Evolutionary conservation across 2,113 vertebrate species (phyloP), one percentile per base, ranked within the genome.

Genomic region (Protobothrops flavoviridis): DNA sequence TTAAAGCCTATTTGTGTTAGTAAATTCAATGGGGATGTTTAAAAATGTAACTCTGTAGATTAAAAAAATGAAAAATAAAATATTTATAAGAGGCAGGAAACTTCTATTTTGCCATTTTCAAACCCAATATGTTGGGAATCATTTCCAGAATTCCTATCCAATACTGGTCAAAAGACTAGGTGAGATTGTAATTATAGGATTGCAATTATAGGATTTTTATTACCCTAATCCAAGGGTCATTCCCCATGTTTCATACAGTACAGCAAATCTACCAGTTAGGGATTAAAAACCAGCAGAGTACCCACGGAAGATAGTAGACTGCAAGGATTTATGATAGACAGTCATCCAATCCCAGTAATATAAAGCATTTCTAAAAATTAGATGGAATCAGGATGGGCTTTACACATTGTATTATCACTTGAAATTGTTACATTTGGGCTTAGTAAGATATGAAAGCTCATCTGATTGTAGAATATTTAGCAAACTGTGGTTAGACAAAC

Each of bases 1-100:
- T 95, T 95, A 87, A 61, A 96, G 90, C 50, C 61, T 20, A 94
- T 89, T 88, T 94, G 81, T 95, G 94, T 95, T 94, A 95, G 52
- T 52, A 29, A 85, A 94, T 92, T 93, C 89, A 13, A 3, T 1
- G 93, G 59, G 90, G 90, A 95, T 92, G 95, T 93, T 43, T 95
- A 87, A 96, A 94, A 95, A 94, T 9, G 48, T 95, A 45, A 24
- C 39, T 8, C 50, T 81, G 6, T 21, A 2, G 2, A 39, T 81
- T 3, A 21, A 26, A 52, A 88, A 21, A 20, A 50, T 0, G 7
- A 88, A 20, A 88, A 88, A n/a, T 4, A 53, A 17, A 52, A 29
- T 53, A 53, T 1, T 26, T 87, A 88, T n/a, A 88, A 88, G 8
- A 88, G 15, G 48, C 48, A 95, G 20, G 94, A 0, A 4, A 45